Evolutionary conservation across 2,113 vertebrate species (phyloP), one percentile per base, ranked within the genome.

Genomic region (Leptobrachium ailaonicum): DNA sequence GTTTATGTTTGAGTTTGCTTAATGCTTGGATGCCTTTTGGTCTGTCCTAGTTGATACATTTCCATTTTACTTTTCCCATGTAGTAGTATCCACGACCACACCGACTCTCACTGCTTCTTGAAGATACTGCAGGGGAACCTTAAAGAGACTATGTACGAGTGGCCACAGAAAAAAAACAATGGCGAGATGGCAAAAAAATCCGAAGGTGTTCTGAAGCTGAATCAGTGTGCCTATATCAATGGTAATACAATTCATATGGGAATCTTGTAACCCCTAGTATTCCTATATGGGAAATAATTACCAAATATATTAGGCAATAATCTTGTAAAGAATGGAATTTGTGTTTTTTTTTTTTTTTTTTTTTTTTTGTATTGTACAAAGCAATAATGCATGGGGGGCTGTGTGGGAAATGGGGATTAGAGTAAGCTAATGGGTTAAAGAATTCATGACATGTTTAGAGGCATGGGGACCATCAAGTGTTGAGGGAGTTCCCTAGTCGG

Each of bases 11-110:
- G 20, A 0, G 20, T 0, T 32, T 32, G 20, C 20, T 32, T 32
- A 32, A 32, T 32, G 20, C 20, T 32, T 32, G 20, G 20, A 32
- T 32, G 20, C 20, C 20, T 32, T 32, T 32, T 32, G 20, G 20
- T 32, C 20, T 32, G 20, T 32, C 20, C 20, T 32, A 32, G 20
- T 32, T 32, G 20, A 32, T 32, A 32, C 20, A 32, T 1, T 72
- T 88, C 44, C 90, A 78, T 40, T 72, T 77, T 71, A 89, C 81
- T 82, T 11, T 73, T 69, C n/a, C 83, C 83, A 84, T 94, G 88
- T 89, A 99, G 98, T 88, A 98, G 96, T 83, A 99, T 99, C 91
- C 98, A 99, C 71, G 97, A 99, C 87, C 98, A 99, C 88, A 92
- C 96, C 68, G 88, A 98, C 86, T 97, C 97, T 45, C 96, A 99